phyloP scores from a whole-genome alignment of 2,797 vertebrate species.

The Clarias pachynema region DNA sequence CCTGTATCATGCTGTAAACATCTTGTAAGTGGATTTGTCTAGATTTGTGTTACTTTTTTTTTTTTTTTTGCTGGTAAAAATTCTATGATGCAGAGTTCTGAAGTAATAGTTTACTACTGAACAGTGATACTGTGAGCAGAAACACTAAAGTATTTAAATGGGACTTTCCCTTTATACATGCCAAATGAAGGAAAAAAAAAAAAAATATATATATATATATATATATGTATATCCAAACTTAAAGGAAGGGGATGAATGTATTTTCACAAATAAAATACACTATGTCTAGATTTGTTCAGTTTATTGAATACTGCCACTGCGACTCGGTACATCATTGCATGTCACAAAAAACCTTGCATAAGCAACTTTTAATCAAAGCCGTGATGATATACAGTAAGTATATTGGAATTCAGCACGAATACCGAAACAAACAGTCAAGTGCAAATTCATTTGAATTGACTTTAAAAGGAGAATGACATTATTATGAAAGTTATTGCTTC shows the following conservation, averaged over 20 bases:
- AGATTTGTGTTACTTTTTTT: constrained; percentile 40
- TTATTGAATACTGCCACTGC: constrained; percentile 63
- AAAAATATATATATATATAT: background rate
- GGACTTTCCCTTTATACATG: constrained; percentile 57
- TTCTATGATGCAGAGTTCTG: constrained; percentile 46
- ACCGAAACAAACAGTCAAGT: constrained; percentile 43
- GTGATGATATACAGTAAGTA: background rate
- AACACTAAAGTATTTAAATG: constrained; percentile 62
- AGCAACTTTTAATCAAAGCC: constrained; percentile 57
- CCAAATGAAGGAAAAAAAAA: constrained; percentile 60
- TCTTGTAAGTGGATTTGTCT: constrained; percentile 36
- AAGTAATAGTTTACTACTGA: constrained; percentile 54
- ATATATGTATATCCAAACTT: constrained; percentile 19
- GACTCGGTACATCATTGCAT: constrained; percentile 57
- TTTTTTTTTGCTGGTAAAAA: constrained; percentile 44
- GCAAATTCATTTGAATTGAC: constrained; percentile 42
- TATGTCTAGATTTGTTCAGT: constrained; percentile 51
- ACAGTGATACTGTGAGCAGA: constrained; percentile 52
- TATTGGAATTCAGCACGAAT: constrained; percentile 40
- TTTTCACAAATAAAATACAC: constrained; percentile 62
- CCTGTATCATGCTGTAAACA: constrained; percentile 16
- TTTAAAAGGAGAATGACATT: constrained; percentile 31
- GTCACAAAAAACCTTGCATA: constrained; percentile 61
- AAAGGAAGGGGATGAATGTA: constrained; percentile 55
- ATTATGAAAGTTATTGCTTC: constrained; percentile 68